Evolutionary conservation across 1,140 invertebrate genomes (phyloP).

Genomic region (Achroia grisella): DNA sequence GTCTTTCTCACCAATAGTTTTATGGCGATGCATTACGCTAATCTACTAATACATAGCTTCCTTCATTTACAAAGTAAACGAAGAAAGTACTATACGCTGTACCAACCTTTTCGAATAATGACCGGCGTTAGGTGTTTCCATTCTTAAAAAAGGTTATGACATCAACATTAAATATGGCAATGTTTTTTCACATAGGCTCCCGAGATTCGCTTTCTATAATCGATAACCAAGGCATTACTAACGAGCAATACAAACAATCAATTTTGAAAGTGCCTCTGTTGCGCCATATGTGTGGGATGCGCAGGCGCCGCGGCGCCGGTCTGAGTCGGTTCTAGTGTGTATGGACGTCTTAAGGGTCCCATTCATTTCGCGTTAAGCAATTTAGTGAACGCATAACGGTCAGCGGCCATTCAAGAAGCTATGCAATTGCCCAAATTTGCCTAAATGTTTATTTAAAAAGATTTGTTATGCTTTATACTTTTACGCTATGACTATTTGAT

Average conservation of each 20-base stretch:
- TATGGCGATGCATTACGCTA: slow-evolving; percentile 2
- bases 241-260: slow-evolving; percentile 53
- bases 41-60: slow-evolving; percentile 2
- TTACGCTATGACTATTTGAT: too few species aligned
- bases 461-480: too few species aligned
- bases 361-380: slow-evolving; percentile 70
- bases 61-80: background rate
- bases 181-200: slow-evolving; percentile 22
- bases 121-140: slow-evolving; percentile 12
- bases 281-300: slow-evolving; percentile 67
- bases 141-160: slow-evolving; percentile 22
- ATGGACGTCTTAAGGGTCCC: slow-evolving; percentile 54
- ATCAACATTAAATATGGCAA: slow-evolving; percentile 18
- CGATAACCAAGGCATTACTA: slow-evolving; percentile 46
- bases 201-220: slow-evolving; percentile 52
- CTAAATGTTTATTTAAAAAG: slow-evolving; percentile 9
- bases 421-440: background rate
- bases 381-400: slow-evolving; percentile 61
- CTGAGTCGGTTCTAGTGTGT: slow-evolving; percentile 32
- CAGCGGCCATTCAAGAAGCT: slow-evolving; percentile 52
- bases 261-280: slow-evolving; percentile 63
- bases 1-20: slow-evolving; percentile 18
- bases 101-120: slow-evolving; percentile 10
- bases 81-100: background rate
- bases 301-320: slow-evolving; percentile 55